Evolutionary conservation across 23 tunicate species (phyloP).

Genomic region (Styela plicata): DNA sequence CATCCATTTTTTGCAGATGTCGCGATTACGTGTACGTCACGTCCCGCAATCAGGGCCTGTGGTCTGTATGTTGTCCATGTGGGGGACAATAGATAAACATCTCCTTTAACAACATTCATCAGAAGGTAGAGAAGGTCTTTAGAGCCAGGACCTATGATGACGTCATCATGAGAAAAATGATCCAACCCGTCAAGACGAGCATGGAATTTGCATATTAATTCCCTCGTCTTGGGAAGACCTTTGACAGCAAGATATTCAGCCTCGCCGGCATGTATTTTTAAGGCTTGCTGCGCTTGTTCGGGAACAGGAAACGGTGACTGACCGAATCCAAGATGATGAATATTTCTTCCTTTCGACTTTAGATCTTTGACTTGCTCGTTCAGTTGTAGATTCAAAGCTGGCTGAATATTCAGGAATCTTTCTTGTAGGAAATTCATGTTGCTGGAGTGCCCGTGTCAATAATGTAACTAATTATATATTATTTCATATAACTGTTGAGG

Average conservation of each 20-base stretch:
- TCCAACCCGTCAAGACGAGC: conserved; percentile 43
- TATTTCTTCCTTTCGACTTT: conserved; percentile 47
- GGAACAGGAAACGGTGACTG: conserved; percentile 99
- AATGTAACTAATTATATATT: too few relatives aligned
- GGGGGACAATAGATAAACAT: conserved; percentile 66
- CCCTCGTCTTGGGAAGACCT: conserved; percentile 51
- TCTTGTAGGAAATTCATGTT: conserved; percentile 14
- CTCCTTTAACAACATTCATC: conserved; percentile 58
- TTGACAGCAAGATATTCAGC: conserved; percentile 75
- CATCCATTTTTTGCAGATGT: conserved; percentile 56
- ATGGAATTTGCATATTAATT: conserved; percentile 51
- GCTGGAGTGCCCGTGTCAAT: too few relatives aligned
- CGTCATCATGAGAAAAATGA: conserved; percentile 47
- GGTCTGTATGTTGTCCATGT: conserved; percentile 94
- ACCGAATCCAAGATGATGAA: conserved; percentile 93
- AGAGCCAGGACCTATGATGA: conserved; percentile 93
- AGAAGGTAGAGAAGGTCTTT: conserved; percentile 83
- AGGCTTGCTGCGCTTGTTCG: conserved; percentile 51
- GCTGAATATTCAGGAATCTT: not conserved
- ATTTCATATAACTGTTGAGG: too few relatives aligned
- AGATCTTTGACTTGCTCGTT: conserved; percentile 29
- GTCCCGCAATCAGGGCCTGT: conserved; percentile 47
- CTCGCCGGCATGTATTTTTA: conserved; percentile 48
- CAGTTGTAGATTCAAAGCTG: conserved; percentile 20
- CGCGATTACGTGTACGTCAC: conserved; percentile 18